Evolutionary conservation across 30 jellyfish, hydroid and myxozoan genomes (phyloP), one percentile per base, ranked within the genome.

Genomic region (Phacellophora camtschatica): DNA sequence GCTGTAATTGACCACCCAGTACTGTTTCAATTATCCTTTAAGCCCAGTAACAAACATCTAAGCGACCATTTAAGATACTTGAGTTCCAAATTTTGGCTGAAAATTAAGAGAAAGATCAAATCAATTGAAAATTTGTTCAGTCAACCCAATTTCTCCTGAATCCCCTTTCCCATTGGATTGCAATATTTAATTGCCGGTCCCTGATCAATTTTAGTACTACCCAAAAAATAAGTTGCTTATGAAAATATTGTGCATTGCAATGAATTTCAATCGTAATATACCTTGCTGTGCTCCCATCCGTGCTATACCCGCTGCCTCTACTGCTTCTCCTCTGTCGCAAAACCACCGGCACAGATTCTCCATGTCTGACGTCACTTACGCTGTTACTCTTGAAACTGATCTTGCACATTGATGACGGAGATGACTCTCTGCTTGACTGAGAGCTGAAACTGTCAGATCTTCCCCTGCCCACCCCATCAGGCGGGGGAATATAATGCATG

Each of bases 381-480:
- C 91, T 80, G 77, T 70, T 80, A 71, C 91, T 75, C 78, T 75
- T 75, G 10, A 71, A 58, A 39, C 88, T 80, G 45, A 80, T 25
- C 41, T 69, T 58, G 4, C 86, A 86, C 78, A 68, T 58, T 1
- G 94, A 69, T 5, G 94, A 58, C 24, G 89, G 94, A 4, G 94
- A 77, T 23, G 94, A 77, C 73, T 87, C 97, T 25, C 92, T 87
- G 33, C 85, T 71, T 5, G 94, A 59, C 36, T 87, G 85, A 29
- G 94, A 74, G 75, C 89, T 79, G 71, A 78, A 77, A 46, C 96
- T 90, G 39, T 90, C 96, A 0, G 94, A 83, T 19, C 96, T 88
- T 5, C 96, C 96, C 50, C 95, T 46, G 6, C 96, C 94, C 23
- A 83, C 36, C 23, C 82, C 81, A 35, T 90, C 98, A 41, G 86